Evolutionary conservation across 2,888 invertebrate genomes (phyloP), one percentile per base, ranked within the genome.

Genomic region (Himalopsyche kuldschensis): DNA sequence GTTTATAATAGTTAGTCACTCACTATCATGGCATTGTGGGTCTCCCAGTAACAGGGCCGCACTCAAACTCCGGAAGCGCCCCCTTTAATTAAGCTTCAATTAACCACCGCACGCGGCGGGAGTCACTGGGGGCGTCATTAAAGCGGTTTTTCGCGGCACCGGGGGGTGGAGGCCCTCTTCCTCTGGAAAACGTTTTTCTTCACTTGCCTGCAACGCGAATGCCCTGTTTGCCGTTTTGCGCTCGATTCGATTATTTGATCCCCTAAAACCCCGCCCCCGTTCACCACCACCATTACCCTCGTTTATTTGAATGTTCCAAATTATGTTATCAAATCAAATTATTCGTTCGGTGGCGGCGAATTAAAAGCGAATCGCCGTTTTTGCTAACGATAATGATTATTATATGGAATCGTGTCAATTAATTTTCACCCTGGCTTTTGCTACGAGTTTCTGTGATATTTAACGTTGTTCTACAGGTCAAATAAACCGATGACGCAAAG

Each of bases 41-140:
- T 69, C 69, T 69, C 69, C 30, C 69, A 15, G 69, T 69, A 69
- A 69, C 69, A 69, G 75, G 31, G 35, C 41, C 41, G 80, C 27
- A 32, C 35, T 69, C 69, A 69, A 75, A 27, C 75, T n/a, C 31
- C 46, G 75, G 31, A 69, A 35, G 77, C 76, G 75, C 47, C 75
- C 77, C 80, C 80, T 83, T 81, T 83, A 83, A 83, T 83, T 83
- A 83, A 83, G 78, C 78, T 35, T 47, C 83, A 80, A 83, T 83
- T 83, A 81, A 83, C 77, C 41, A 75, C 80, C 76, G 76, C 32
- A 15, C 48, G 27, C 78, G 55, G 30, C 20, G 69, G 15, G 27
- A 46, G 30, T 55, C 78, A 35, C 63, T 32, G 78, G 35, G 75
- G 79, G 35, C 17, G 46, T 78, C 48, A 82, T 82, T 82, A 82